These are phyloP conservation scores for Ceramica pisi DNA, from an alignment of 2,888 invertebrate species.

Conservation along the genomic window DNA sequence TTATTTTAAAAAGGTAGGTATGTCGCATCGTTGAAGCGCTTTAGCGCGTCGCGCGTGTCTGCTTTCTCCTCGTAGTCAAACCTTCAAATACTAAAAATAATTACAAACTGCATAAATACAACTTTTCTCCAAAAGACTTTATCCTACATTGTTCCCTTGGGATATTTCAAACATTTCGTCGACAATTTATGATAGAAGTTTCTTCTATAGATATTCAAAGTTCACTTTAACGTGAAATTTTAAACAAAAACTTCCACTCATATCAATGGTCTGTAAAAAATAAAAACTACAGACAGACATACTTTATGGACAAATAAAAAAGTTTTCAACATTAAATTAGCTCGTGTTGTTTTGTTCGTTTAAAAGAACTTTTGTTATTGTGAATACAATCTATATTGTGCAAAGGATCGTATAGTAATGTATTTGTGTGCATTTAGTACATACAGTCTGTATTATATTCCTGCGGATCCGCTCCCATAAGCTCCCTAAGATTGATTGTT, in stretches of 20 bases:
- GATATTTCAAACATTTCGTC: not conserved
- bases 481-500: too few relatives aligned
- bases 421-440: too few relatives aligned
- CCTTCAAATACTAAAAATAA: too few relatives aligned
- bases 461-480: too few relatives aligned
- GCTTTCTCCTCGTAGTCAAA: too few relatives aligned
- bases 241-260: not conserved
- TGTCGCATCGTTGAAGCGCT: too few relatives aligned
- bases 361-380: conserved; percentile 2
- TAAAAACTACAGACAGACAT: conserved; percentile 21
- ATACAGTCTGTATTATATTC: too few relatives aligned
- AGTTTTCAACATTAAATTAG: conserved; percentile 28
- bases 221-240: not conserved
- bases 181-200: not conserved
- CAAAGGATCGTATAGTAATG: not conserved
- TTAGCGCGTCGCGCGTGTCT: too few relatives aligned
- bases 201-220: not conserved
- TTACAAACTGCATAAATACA: too few relatives aligned
- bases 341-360: conserved; percentile 21
- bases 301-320: conserved; percentile 29
- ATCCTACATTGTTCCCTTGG: not conserved
- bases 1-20: too few relatives aligned
- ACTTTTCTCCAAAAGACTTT: not conserved
- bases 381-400: conserved; percentile 6
- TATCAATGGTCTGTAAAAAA: conserved; percentile 39